Percentiles rank a stretch among this genome's conserved stretches.
Evolutionary conservation across 1,140 invertebrate genomes (phyloP).

Genomic region (Archegozetes longisetosus): DNA sequence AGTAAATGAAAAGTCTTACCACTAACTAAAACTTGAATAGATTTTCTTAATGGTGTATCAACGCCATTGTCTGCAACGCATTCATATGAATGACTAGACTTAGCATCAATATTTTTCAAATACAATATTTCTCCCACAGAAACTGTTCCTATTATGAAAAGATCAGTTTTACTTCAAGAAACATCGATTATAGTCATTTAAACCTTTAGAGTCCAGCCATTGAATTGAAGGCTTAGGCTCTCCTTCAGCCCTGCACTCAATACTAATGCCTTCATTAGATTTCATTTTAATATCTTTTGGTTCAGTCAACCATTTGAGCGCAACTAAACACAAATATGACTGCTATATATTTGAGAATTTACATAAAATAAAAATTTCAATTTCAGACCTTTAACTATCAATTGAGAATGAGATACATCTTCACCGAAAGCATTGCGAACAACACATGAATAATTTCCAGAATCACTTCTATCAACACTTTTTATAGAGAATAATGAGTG

Average conservation of each 20-base stretch:
- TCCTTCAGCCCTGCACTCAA: slow-evolving; percentile 75
- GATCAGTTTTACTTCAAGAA: no score
- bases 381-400: neutral
- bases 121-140: no score
- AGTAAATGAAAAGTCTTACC: no score
- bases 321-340: no score
- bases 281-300: slow-evolving; percentile 68
- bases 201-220: slow-evolving; percentile 39
- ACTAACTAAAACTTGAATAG: slow-evolving; percentile 8
- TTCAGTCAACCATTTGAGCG: no score
- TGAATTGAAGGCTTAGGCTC: slow-evolving; percentile 67
- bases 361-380: slow-evolving; percentile 30
- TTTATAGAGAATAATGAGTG: neutral
- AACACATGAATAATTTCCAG: slow-evolving; percentile 21
- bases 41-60: slow-evolving; percentile 10
- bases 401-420: neutral
- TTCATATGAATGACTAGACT: no score
- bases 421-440: slow-evolving; percentile 14
- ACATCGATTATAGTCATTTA: no score
- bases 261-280: slow-evolving; percentile 55
- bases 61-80: slow-evolving; percentile 14
- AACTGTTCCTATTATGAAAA: no score
- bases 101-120: no score
- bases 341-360: no score
- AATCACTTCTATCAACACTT: neutral